A percentile compares a stretch with the other conserved stretches of the same genome.
Conservation (phyloP, 2,113 vertebrate species). For the Indicator indicator region DNA sequence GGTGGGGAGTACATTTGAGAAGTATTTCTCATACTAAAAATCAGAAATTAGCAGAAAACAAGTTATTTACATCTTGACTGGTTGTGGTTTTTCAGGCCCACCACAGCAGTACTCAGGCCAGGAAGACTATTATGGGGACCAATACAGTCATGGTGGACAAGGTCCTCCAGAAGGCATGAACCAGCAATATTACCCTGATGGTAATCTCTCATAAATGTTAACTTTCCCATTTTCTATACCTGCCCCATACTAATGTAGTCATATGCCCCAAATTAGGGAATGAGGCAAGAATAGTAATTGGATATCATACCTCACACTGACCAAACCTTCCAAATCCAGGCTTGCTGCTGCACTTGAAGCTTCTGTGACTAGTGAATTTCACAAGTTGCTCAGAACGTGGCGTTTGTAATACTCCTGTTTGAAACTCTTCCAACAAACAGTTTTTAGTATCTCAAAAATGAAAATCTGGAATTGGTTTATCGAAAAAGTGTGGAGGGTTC, state of each 20-base stretch:
- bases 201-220: conserved; percentile 82
- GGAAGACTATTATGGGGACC: conserved; percentile 99
- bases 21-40: conserved; percentile 61
- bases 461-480: conserved; percentile 28
- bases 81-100: conserved; percentile 93
- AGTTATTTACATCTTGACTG: conserved; percentile 78
- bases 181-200: conserved; percentile 88
- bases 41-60: conserved; percentile 68
- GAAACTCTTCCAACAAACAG: not conserved
- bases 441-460: conserved; percentile 14
- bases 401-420: conserved; percentile 24
- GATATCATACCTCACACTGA: conserved; percentile 32
- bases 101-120: conserved; percentile 99
- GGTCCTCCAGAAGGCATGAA: conserved; percentile 98
- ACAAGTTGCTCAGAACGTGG: not conserved
- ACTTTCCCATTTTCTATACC: conserved; percentile 74
- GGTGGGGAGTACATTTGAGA: conserved; percentile 66
- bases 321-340: conserved; percentile 46
- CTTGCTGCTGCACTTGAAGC: conserved; percentile 21
- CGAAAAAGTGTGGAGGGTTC: conserved; percentile 21
- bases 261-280: conserved; percentile 31
- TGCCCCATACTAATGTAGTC: conserved; percentile 68
- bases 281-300: conserved; percentile 31
- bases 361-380: conserved; percentile 30
- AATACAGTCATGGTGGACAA: conserved; percentile 99